Evolutionary conservation across 2,797 vertebrate genomes (phyloP), one percentile per base, ranked within the genome.

Genomic region (Brotula barbata): DNA sequence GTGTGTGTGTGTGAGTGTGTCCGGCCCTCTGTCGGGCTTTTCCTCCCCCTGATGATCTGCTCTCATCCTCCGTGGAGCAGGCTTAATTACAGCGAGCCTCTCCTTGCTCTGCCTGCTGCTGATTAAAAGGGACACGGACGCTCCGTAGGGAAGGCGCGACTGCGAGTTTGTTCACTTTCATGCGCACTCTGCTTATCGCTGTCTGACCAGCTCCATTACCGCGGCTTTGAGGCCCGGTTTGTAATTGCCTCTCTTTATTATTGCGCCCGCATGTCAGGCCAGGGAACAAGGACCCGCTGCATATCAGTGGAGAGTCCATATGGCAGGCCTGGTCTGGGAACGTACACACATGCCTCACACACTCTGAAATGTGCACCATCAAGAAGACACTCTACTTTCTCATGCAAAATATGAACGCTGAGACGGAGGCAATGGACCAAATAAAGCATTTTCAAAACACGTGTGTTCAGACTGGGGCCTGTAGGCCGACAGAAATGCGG

Each of bases 161-260:
- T 68, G 66, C 73, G 77, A 83, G 78, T 84, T 86, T 84, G 78
- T 86, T 88, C 83, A 78, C 85, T 86, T 84, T 83, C 81, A 84
- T 79, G 74, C 84, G 51, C 79, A 80, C 83, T 78, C 80, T 75
- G 84, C 82, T 87, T 90, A 88, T 89, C 82, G 61, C 78, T 60
- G 76, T 72, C 78, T 84, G 77, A 80, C 84, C 87, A 80, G 84
- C 83, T 87, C 84, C 73, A 85, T 85, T 89, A 87, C 79, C 69
- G 59, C 68, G 79, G 80, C 80, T 84, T 78, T 84, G 79, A 82
- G 75, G 77, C 76, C 80, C 73, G 62, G 78, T 85, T 87, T 86
- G 82, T 86, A 88, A 87, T 87, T 87, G 82, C 81, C 80, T 89
- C 77, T 85, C 83, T 86, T 88, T 86, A 85, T 87, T 82, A 85